Evolutionary conservation across 2,888 invertebrate genomes (phyloP).

Genomic region (Lasioglossum leucozonium): DNA sequence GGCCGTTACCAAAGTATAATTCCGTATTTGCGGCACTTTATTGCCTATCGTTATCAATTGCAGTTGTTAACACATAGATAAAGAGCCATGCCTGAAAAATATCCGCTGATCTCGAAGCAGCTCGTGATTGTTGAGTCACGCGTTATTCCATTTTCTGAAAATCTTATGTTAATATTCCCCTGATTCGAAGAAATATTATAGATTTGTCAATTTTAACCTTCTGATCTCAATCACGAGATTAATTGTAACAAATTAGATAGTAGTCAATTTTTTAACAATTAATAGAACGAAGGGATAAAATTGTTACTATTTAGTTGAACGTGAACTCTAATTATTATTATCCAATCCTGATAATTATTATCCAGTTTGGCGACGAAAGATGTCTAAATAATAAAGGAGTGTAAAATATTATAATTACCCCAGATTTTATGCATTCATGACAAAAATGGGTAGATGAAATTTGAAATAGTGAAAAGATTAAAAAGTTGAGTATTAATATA

Average conservation of each 20-base stretch:
- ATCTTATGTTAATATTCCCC: neutral
- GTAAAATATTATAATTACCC: no score
- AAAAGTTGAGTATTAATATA: no score
- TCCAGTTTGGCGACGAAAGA: no score
- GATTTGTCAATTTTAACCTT: neutral
- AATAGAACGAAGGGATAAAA: neutral
- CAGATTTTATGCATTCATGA: no score
- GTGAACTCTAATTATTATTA: neutral
- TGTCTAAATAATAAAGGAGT: no score
- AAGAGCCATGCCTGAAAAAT: constrained; percentile 42
- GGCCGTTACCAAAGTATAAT: constrained; percentile 32
- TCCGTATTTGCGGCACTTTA: constrained; percentile 54
- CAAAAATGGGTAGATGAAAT: no score
- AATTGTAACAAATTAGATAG: neutral
- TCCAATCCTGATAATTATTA: no score
- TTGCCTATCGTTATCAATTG: constrained; percentile 62
- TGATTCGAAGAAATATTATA: neutral
- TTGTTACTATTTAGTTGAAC: neutral
- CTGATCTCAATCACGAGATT: neutral
- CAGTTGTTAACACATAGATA: constrained; percentile 58
- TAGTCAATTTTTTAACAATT: neutral
- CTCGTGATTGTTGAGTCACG: constrained; percentile 6
- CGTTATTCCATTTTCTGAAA: neutral
- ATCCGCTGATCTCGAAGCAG: constrained; percentile 37
- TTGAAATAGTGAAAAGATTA: no score